phyloP scores from a whole-genome alignment of 2,113 vertebrate genomes.

The Bothrops jararaca region DNA sequence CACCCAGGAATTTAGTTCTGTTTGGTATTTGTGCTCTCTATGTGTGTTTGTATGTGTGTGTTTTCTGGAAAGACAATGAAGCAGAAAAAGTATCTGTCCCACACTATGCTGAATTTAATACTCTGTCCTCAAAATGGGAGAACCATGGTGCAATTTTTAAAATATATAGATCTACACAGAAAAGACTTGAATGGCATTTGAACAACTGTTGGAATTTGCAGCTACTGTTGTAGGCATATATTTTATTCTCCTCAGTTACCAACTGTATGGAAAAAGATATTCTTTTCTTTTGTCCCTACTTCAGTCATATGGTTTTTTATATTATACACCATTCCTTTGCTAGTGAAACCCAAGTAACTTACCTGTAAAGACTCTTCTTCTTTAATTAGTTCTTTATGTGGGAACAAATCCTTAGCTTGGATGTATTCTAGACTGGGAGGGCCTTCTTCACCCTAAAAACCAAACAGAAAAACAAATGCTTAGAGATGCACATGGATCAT shows the following conservation, averaged over 20 bases:
- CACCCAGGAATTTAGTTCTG: no score
- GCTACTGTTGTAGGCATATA: not conserved
- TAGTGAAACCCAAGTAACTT: conserved; percentile 40
- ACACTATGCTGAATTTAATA: no score
- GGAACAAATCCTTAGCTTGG: conserved; percentile 98
- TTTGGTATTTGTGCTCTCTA: no score
- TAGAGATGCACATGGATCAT: not conserved
- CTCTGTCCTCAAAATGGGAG: not conserved
- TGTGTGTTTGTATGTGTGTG: no score
- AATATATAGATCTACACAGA: not conserved
- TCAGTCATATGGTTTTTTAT: not conserved
- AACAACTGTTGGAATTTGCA: not conserved
- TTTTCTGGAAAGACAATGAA: no score
- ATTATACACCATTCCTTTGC: no score
- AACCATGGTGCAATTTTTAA: not conserved
- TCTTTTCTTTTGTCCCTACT: not conserved
- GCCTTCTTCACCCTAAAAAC: conserved; percentile 92
- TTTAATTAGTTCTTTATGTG: conserved; percentile 95
- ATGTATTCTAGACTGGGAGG: conserved; percentile 99
- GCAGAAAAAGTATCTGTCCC: no score
- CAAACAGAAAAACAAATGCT: conserved; percentile 52
- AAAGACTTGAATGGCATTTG: not conserved
- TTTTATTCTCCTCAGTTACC: not conserved
- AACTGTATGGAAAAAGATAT: not conserved
- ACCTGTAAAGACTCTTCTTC: conserved; percentile 97